phyloP scores from a whole-genome alignment of 1,140 invertebrate genomes.

The Philotrypesis tridentata region DNA sequence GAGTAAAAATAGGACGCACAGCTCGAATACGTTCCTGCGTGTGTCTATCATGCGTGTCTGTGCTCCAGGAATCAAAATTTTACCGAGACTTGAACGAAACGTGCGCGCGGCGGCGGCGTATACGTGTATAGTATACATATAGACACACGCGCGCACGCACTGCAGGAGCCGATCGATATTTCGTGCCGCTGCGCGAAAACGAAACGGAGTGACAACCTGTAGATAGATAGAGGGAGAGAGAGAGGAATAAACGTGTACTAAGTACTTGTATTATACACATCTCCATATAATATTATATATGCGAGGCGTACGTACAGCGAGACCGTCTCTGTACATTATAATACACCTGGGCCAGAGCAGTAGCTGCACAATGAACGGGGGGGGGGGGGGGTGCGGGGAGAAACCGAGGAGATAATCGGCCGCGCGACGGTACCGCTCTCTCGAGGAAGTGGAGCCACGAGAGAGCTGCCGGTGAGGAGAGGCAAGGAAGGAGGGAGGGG shows the following conservation, averaged over 20 bases:
- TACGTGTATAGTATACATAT: no score
- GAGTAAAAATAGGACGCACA: no score
- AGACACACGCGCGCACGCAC: neutral
- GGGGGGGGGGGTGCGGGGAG: no score
- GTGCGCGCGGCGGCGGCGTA: no score
- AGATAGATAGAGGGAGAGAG: neutral
- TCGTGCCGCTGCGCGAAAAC: neutral
- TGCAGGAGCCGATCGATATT: neutral
- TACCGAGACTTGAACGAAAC: no score
- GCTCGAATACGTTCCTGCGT: no score
- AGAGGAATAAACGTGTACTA: neutral
- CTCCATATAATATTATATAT: no score
- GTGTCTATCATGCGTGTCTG: no score
- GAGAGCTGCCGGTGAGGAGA: neutral
- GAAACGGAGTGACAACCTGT: neutral
- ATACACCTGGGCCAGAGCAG: neutral
- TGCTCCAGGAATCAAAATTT: neutral
- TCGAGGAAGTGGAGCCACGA: neutral
- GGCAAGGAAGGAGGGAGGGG: neutral
- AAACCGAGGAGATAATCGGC: neutral
- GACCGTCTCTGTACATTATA: neutral
- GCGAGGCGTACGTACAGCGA: neutral
- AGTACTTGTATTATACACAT: neutral
- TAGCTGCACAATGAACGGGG: neutral
- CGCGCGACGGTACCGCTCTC: neutral